Conservation (phyloP, 2,888 invertebrate species). For the Lamellibrachia columna region DNA sequence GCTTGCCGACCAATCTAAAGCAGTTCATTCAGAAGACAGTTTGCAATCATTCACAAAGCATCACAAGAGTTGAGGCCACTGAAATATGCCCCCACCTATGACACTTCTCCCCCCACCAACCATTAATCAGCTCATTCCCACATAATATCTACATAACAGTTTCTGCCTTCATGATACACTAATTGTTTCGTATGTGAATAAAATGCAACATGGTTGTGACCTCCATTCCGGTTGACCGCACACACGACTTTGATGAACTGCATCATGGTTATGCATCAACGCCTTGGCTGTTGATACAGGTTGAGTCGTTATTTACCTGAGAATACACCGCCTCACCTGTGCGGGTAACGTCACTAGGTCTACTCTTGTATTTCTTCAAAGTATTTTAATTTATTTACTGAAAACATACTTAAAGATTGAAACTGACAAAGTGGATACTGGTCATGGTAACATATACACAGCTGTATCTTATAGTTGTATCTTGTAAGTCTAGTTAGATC, state of each 20-base stretch:
- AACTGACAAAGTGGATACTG: background rate
- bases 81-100: background rate
- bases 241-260: background rate
- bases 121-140: background rate
- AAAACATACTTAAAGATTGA: background rate
- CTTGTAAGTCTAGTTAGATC: background rate
- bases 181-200: background rate
- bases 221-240: background rate
- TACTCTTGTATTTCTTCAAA: background rate
- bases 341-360: background rate
- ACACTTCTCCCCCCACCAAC: background rate
- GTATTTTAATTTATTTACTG: background rate
- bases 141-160: background rate
- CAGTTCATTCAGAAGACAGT: background rate
- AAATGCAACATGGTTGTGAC: background rate
- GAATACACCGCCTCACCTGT: background rate
- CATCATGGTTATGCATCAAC: background rate
- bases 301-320: background rate
- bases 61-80: background rate
- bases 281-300: background rate
- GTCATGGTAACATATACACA: background rate
- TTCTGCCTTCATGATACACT: slow-evolving; percentile 9
- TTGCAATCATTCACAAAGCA: background rate
- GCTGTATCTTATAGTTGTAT: background rate
- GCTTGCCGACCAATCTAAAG: background rate